Evolutionary conservation across 1,140 invertebrate genomes (phyloP), one percentile per base, ranked within the genome.

Genomic region (Chironomus striatipennis): DNA sequence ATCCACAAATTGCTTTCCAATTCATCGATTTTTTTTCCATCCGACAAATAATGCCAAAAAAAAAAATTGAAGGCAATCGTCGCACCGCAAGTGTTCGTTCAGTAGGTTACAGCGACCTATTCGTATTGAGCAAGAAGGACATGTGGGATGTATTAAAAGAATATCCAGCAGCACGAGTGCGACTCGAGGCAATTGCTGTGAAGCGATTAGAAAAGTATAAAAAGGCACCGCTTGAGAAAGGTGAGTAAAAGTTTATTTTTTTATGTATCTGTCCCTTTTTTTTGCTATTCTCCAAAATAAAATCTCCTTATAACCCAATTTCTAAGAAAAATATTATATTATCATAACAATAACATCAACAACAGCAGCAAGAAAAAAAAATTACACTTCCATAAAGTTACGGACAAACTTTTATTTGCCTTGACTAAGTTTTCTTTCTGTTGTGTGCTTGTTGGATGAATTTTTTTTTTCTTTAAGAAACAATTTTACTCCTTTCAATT

Each of bases 141-240:
- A 95, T 99, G 91, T 99, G 97, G 97, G 97, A 99, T 83, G 97
- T 99, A 34, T 87, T 99, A 73, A 98, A 98, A 85, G 96, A 99
- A 83, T 98, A 98, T 86, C 97, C 97, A 4, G 94, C 96, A 2
- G 97, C 97, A 24, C 87, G 97, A 79, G 94, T 98, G 9, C 88
- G 96, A 76, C 87, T 98, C n/a, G 97, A 98, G 85, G 93, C 96
- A 18, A 98, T 98, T 78, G 97, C 97, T 67, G 95, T 97, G 77
- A 98, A 98, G 85, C 89, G 96, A 81, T 87, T 98, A 77, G 94
- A 97, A 85, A 97, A 97, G 83, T 97, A 97, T 85, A 96, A 96
- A 83, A 93, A 93, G 82, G 93, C 93, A 74, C 94, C 94, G 20
- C 85, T 94, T 64, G 92, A 94, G 82, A 95, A 95, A 90, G 93